phyloP scores from a whole-genome alignment of 2,113 vertebrate species.

The Irena cyanogastra region DNA sequence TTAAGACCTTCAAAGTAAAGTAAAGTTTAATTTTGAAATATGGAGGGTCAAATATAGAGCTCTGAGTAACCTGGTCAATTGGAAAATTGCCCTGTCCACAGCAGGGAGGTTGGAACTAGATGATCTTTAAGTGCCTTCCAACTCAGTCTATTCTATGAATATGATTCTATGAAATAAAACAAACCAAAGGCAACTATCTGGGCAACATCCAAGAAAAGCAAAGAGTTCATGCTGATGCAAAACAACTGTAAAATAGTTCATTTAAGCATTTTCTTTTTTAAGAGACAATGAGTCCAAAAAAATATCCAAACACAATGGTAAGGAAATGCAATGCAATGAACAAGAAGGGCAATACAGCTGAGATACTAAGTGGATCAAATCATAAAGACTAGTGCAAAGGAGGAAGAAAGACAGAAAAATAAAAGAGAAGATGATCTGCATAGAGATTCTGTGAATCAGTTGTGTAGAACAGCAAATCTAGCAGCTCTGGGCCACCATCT shows the following conservation, averaged over 20 bases:
- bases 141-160: background rate
- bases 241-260: background rate
- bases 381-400: background rate
- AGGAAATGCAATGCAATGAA: background rate
- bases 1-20: background rate
- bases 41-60: background rate
- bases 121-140: background rate
- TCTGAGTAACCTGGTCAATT: background rate
- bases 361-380: background rate
- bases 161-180: background rate
- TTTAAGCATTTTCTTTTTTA: background rate
- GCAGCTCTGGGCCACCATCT: background rate
- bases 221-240: background rate
- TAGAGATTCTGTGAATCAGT: background rate
- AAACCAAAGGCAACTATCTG: background rate
- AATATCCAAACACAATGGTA: background rate
- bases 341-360: background rate
- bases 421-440: background rate
- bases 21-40: background rate
- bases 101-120: background rate
- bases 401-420: background rate
- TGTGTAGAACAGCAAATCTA: background rate
- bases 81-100: background rate
- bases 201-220: background rate
- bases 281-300: background rate